Base-by-base conservation (phyloP, 2,888 invertebrate species). In the Drosophila yooni region DNA sequence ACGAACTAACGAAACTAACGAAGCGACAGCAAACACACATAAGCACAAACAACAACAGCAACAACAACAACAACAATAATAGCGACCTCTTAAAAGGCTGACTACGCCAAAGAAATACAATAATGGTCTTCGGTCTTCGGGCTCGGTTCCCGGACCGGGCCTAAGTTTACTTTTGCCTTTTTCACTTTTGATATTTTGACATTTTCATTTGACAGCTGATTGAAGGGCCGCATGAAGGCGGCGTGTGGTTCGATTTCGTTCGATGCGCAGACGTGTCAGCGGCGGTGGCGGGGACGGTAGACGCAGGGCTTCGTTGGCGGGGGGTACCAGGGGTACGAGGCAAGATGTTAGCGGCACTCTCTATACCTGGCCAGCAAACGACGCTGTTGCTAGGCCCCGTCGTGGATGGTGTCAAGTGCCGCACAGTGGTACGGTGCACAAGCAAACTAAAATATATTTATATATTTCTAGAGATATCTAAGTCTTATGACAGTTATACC, bases 131-230 rank as follows among this genome's bases (percentile, higher is more conserved):
- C 46, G 74, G 43, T 53, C 62, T 62, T 43, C 58, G 57, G 43
- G 38, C 52, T 61, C 40, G 58, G 56, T 77, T 72, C 81, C 74
- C 33, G 54, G 78, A 65, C 81, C 76, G 88, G 88, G 76, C 86
- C 90, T 78, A 89, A 90, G 90, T 90, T 89, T 87, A 87, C 90
- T 87, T 46, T 87, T 87, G 90, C 90, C 87, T 87, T 87, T 87
- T 89, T 90, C 89, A 87, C 89, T 87, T 90, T 87, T 87, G 87
- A 89, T 87, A 87, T 87, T 87, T 90, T 87, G 87, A 87, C 87
- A 90, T 87, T 87, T 87, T 90, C 90, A 87, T 90, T 90, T 87
- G 87, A 87, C 87, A 87, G 90, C 89, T 87, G 87, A 90, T 90
- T 90, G 90, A 87, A 90, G 87, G 88, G 89, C 84, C 83, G 61